Evolutionary conservation across 2,797 vertebrate genomes (phyloP).

Genomic region (Pseudotriccus pelzelni): DNA sequence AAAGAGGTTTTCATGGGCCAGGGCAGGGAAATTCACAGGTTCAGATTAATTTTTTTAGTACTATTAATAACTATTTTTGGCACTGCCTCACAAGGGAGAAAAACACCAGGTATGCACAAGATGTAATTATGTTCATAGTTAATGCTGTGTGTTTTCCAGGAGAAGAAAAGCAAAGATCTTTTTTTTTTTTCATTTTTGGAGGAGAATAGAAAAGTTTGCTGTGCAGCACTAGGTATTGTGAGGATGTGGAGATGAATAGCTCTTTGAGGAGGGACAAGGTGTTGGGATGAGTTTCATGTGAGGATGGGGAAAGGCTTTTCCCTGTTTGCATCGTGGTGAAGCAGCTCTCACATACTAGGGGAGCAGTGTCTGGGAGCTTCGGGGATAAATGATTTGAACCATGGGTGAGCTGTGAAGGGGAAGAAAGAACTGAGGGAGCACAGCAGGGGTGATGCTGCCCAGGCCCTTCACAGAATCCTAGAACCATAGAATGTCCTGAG

Average conservation of each 20-base stretch:
- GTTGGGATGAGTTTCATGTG: not conserved
- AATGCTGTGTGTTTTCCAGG: not conserved
- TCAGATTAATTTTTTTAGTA: not conserved
- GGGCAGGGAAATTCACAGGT: not conserved
- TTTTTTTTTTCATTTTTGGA: not conserved
- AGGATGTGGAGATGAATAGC: not conserved
- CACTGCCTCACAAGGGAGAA: not conserved
- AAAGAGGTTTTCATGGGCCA: not conserved
- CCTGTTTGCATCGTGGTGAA: rapidly evolving
- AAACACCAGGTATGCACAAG: not conserved
- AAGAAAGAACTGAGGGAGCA: rapidly evolving
- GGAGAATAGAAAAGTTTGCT: not conserved
- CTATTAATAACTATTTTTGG: not conserved
- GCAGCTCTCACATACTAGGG: rapidly evolving
- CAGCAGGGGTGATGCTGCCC: not conserved
- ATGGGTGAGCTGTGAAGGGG: rapidly evolving
- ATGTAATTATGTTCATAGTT: not conserved
- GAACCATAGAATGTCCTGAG: not conserved
- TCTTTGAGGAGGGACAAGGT: not conserved
- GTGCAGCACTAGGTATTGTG: rapidly evolving
- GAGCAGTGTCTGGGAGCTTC: not conserved
- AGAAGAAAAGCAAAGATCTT: not conserved
- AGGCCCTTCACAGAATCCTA: not conserved
- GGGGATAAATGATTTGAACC: rapidly evolving
- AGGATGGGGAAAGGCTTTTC: not conserved